A percentile compares a stretch with the other conserved stretches of the same genome.
These are phyloP conservation scores for Petrocephalus microphthalmus DNA, from an alignment of 2,113 vertebrate genomes.

Conservation along the genomic window DNA sequence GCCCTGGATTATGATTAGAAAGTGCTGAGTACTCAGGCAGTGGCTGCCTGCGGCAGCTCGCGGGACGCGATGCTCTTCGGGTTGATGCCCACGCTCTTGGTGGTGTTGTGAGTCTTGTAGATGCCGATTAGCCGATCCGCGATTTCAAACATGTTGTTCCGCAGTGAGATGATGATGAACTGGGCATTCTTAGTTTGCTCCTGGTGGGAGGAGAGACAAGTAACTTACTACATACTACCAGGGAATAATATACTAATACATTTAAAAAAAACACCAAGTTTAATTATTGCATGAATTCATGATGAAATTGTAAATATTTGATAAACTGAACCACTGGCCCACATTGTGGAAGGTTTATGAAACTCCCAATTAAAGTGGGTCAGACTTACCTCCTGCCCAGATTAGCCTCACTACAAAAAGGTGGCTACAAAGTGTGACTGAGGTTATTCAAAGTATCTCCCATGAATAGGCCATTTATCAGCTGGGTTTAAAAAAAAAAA, in stretches of 20 bases:
- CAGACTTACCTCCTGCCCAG: background rate
- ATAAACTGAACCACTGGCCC: background rate
- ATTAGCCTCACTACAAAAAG: background rate
- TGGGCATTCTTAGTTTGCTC: conserved; percentile 98
- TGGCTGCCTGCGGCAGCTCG: conserved; percentile 49
- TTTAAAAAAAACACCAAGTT: background rate
- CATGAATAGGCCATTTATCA: background rate
- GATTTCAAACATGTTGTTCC: conserved; percentile 99
- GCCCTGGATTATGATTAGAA: background rate
- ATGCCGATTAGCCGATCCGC: conserved; percentile 91
- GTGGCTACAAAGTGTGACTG: background rate
- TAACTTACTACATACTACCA: background rate
- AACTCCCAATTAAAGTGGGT: background rate
- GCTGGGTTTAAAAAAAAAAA: background rate
- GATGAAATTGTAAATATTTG: background rate
- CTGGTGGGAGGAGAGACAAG: conserved; percentile 54
- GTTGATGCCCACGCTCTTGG: conserved; percentile 84
- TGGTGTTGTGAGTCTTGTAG: conserved; percentile 90
- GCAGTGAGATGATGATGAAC: conserved; percentile 95
- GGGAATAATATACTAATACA: background rate
- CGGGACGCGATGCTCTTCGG: conserved; percentile 79
- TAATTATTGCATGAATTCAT: background rate
- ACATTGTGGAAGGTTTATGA: background rate
- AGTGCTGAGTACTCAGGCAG: conserved; percentile 7
- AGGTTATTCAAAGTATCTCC: background rate